These are phyloP conservation scores for Machaerirhynchus nigripectus DNA, from an alignment of 2,113 vertebrate species.

Conservation along the genomic window DNA sequence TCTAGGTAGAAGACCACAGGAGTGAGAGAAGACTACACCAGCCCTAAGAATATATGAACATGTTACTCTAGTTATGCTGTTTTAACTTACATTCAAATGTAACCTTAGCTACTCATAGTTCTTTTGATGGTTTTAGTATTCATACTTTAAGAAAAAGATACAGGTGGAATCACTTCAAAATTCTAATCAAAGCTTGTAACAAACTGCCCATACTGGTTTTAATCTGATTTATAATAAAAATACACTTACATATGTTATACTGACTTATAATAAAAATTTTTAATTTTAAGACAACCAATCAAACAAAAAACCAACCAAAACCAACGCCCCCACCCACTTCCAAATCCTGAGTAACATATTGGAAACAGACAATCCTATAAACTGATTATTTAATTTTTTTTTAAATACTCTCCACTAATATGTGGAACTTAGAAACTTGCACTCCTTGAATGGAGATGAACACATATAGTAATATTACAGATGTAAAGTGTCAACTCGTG, in stretches of 20 bases:
- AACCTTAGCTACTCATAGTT: not conserved
- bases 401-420: not conserved
- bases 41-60: not conserved
- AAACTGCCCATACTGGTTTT: not conserved
- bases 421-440: not conserved
- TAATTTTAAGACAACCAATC: not conserved
- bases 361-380: not conserved
- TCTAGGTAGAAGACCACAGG: not conserved
- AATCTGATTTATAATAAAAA: not conserved
- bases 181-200: not conserved
- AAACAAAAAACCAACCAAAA: not conserved
- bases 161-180: not conserved
- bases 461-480: not conserved
- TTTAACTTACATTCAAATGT: not conserved
- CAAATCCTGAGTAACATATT: not conserved
- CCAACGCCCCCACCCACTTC: accelerated
- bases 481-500: too few relatives aligned
- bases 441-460: not conserved
- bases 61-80: not conserved
- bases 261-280: not conserved
- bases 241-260: too few relatives aligned
- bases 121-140: not conserved
- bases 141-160: not conserved
- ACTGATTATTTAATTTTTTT: not conserved
- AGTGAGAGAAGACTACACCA: not conserved